phyloP scores from a whole-genome alignment of 2,888 invertebrate genomes.

The Cyaniris semiargus region DNA sequence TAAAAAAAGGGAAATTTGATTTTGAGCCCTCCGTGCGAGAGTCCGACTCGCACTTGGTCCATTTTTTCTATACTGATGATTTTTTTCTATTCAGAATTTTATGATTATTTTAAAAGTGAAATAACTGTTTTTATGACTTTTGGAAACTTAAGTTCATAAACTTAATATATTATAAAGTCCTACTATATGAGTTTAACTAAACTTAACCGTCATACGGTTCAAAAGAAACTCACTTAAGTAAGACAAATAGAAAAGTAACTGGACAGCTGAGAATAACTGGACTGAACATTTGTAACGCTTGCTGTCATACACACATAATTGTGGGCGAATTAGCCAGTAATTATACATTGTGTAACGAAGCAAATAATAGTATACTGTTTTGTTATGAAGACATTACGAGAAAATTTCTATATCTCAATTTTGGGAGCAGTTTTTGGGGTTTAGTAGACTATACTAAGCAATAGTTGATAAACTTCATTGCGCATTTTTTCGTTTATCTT shows the following conservation, averaged over 20 bases:
- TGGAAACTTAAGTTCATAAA: no score
- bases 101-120: no score
- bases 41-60: no score
- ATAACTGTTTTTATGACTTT: no score
- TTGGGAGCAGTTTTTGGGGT: not conserved
- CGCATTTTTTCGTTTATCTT: no score
- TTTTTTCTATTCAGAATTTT: no score
- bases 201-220: not conserved
- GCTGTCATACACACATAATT: conserved; percentile 18
- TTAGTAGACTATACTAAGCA: no score
- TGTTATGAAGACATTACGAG: not conserved
- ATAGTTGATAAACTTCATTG: no score
- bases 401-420: not conserved
- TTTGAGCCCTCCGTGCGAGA: no score
- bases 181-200: not conserved
- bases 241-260: conserved; percentile 21
- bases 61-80: no score
- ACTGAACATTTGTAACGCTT: conserved; percentile 24
- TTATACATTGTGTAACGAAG: conserved; percentile 1
- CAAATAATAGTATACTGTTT: not conserved
- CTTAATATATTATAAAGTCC: no score
- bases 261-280: conserved; percentile 14
- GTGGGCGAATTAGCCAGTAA: not conserved
- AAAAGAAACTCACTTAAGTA: not conserved
- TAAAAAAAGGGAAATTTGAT: no score